A percentile compares a stretch with the other conserved stretches of the same genome.
Conservation (phyloP, 2,113 vertebrate genomes). For the Lepus timidus region DNA sequence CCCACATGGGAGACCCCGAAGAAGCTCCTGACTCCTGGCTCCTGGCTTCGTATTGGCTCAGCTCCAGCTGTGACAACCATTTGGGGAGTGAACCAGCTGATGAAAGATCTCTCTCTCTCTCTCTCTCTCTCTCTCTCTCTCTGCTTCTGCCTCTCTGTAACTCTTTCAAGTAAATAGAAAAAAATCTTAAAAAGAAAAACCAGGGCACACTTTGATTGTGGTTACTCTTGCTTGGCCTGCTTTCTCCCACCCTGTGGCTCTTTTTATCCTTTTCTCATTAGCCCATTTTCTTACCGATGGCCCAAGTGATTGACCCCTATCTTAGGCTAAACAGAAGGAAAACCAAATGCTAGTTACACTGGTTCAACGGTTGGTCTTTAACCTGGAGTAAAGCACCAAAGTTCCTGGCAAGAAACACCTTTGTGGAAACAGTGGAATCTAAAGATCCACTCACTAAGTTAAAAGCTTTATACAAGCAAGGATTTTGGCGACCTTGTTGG, state of each 20-base stretch:
- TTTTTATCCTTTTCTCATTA: neutral
- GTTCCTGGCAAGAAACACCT: neutral
- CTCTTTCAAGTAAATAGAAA: too few relatives aligned
- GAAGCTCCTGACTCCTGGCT: too few relatives aligned
- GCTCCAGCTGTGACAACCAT: too few relatives aligned
- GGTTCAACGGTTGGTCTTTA: conserved; percentile 8
- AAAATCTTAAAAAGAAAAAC: too few relatives aligned
- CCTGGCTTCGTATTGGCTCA: too few relatives aligned
- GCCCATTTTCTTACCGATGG: neutral
- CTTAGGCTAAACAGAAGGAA: neutral
- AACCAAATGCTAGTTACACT: neutral
- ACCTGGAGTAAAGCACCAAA: neutral
- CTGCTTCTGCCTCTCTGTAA: too few relatives aligned
- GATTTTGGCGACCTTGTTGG: neutral
- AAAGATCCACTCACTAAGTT: neutral
- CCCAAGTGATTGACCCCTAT: neutral
- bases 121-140: too few relatives aligned
- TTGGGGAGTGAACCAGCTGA: too few relatives aligned
- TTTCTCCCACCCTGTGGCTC: neutral
- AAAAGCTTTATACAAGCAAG: conserved; percentile 16
- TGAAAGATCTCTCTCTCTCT: too few relatives aligned
- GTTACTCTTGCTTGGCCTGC: neutral
- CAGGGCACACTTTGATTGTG: neutral
- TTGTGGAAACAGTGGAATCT: neutral
- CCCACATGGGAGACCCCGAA: too few relatives aligned